Percentiles rank a stretch among this genome's conserved stretches.
Evolutionary conservation across 2,113 vertebrate genomes (phyloP).

Genomic region (Chaenogobius annularis): DNA sequence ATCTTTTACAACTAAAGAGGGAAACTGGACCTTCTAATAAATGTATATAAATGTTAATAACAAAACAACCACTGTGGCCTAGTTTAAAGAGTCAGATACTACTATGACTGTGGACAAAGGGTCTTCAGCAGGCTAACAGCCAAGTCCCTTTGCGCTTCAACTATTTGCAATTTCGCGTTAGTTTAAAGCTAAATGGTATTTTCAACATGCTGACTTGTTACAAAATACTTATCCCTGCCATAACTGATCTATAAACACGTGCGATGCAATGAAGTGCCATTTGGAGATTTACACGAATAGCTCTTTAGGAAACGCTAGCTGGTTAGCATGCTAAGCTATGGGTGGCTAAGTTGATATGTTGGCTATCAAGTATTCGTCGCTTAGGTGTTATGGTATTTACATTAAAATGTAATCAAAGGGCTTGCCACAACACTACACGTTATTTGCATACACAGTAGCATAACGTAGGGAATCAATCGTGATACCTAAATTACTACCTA

Average conservation of each 20-base stretch:
- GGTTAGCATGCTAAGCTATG: slow-evolving; percentile 57
- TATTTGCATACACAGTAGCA: neutral
- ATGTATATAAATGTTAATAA: neutral
- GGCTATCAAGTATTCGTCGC: slow-evolving; percentile 39
- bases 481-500: neutral
- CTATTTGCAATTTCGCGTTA: slow-evolving; percentile 21
- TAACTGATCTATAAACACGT: neutral
- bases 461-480: neutral
- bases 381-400: neutral
- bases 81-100: slow-evolving; percentile 43
- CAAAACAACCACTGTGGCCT: slow-evolving; percentile 71
- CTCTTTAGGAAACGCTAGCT: neutral
- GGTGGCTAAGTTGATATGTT: slow-evolving; percentile 63
- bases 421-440: neutral
- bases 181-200: slow-evolving; percentile 10
- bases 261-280: neutral
- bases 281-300: neutral
- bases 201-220: neutral
- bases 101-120: slow-evolving; percentile 73
- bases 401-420: neutral
- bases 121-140: slow-evolving; percentile 55
- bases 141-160: slow-evolving; percentile 37
- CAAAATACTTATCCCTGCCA: neutral
- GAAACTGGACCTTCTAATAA: neutral
- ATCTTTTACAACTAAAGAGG: neutral